These are phyloP conservation scores for Psittacara wagleri DNA, from an alignment of 2,113 vertebrate genomes.

Conservation along the genomic window DNA sequence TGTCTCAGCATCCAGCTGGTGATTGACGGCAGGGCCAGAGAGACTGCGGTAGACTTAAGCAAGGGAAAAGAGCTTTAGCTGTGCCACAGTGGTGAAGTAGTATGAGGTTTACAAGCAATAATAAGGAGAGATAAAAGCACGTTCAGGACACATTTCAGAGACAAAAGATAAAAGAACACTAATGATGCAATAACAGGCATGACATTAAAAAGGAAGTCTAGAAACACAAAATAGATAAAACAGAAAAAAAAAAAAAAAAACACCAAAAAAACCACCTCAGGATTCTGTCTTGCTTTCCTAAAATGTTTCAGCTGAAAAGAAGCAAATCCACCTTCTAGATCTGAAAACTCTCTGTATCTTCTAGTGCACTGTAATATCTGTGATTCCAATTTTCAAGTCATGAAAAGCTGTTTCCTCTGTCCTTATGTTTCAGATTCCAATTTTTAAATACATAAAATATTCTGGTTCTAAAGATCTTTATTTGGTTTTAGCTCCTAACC, in stretches of 20 bases:
- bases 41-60: constrained; percentile 5
- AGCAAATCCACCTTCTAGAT: background rate
- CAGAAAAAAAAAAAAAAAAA: no score
- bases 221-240: background rate
- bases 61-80: background rate
- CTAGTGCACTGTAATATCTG: background rate
- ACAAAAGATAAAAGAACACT: background rate
- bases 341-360: background rate
- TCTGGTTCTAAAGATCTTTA: background rate
- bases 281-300: background rate
- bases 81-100: background rate
- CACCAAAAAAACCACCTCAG: background rate
- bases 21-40: constrained; percentile 29
- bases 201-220: background rate
- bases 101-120: background rate
- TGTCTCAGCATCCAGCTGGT: constrained; percentile 9
- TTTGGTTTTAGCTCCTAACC: background rate
- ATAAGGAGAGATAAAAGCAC: background rate
- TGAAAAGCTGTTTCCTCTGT: background rate
- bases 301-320: background rate
- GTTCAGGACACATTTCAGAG: background rate
- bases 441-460: background rate
- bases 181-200: background rate
- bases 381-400: background rate
- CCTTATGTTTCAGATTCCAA: background rate